Percentiles rank a stretch among this genome's conserved stretches.
Conservation (phyloP, 1,140 invertebrate species). For the Brachionus asplanchnoidis region DNA sequence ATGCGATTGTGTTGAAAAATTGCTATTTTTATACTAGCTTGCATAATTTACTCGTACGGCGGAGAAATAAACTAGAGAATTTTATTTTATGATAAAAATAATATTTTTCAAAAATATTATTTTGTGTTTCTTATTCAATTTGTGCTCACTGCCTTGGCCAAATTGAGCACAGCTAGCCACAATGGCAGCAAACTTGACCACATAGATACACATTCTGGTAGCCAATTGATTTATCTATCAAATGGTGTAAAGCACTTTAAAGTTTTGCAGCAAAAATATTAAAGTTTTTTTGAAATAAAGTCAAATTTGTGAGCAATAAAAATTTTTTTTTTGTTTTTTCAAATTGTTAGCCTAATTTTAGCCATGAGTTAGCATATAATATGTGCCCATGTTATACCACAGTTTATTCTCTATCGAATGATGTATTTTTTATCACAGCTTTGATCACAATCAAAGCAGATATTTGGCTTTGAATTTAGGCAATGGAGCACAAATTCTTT, state of each 20-base stretch:
- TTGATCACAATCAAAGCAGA: neutral
- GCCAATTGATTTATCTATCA: conserved; percentile 17
- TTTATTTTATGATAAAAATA: conserved; percentile 5
- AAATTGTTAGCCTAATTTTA: neutral
- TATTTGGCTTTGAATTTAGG: neutral
- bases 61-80: conserved; percentile 18
- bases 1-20: neutral
- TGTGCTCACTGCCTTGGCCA: neutral
- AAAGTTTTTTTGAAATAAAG: neutral
- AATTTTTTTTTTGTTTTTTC: neutral
- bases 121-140: neutral
- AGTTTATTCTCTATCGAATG: neutral
- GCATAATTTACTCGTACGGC: conserved; percentile 9
- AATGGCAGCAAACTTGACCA: neutral
- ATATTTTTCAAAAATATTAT: no score
- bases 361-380: neutral
- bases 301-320: neutral
- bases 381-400: neutral
- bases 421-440: neutral
- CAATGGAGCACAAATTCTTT: neutral
- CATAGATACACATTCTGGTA: neutral
- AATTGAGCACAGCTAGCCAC: neutral
- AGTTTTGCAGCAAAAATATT: neutral
- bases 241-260: neutral
- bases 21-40: neutral